These are phyloP conservation scores for Corapipo altera DNA, from an alignment of 2,113 vertebrate genomes.

Conservation along the genomic window DNA sequence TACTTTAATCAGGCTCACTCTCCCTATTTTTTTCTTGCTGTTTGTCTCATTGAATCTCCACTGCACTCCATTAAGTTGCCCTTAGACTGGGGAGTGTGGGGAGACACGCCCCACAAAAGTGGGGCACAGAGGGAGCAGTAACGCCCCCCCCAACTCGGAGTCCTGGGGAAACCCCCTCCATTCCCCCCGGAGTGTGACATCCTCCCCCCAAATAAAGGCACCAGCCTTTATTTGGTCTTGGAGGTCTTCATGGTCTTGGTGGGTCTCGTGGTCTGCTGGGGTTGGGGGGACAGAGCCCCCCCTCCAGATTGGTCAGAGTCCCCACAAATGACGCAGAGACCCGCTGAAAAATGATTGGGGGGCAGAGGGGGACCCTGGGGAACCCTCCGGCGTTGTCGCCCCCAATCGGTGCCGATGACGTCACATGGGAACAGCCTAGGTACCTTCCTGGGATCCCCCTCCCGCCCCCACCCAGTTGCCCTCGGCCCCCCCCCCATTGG, in stretches of 20 bases:
- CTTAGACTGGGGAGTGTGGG: not conserved
- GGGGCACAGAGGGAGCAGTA: not conserved
- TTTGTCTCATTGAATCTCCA: not conserved
- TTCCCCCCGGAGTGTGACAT: not conserved
- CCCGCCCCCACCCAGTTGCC: not conserved
- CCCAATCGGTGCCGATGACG: not conserved
- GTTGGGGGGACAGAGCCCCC: not conserved
- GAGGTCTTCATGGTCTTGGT: not conserved
- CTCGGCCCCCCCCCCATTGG: too few species aligned
- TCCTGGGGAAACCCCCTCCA: not conserved
- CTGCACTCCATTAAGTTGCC: not conserved
- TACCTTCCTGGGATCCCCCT: too few species aligned
- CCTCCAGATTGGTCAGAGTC: not conserved
- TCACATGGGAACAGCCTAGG: not conserved
- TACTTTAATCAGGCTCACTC: not conserved
- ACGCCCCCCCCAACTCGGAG: not conserved
- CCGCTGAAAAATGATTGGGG: not conserved
- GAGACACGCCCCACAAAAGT: not conserved
- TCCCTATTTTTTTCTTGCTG: not conserved
- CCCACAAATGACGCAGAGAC: not conserved
- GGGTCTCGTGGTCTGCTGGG: not conserved
- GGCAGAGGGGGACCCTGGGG: not conserved
- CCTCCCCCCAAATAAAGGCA: not conserved
- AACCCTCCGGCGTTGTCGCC: not conserved
- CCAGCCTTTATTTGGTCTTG: not conserved